A percentile compares a stretch with the other conserved stretches of the same genome.
Conservation (phyloP, 37 sponge, comb jelly and placozoan genomes). For the Haliclona indistincta region DNA sequence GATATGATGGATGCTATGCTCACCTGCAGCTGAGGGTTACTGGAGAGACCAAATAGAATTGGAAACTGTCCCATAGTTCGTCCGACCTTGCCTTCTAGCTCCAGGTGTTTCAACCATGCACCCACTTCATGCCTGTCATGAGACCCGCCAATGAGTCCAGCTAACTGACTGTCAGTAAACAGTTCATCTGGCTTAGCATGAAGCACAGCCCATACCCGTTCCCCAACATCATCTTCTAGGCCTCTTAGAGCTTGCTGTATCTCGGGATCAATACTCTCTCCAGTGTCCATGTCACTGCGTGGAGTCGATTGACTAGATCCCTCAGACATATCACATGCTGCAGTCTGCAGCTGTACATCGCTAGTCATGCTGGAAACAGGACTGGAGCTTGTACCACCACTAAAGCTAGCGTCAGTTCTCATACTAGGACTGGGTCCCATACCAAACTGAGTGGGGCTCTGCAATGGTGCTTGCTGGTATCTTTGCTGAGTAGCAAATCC, state of each 20-base stretch:
- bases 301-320: neutral
- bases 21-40: no score
- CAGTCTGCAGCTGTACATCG: neutral
- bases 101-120: neutral
- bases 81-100: conserved; percentile 1
- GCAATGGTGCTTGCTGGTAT: no score
- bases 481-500: no score
- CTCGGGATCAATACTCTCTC: no score
- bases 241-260: no score
- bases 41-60: neutral
- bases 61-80: neutral
- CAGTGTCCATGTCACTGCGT: no score
- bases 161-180: conserved; percentile 18
- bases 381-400: no score
- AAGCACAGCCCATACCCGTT: neutral
- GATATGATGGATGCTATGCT: no score
- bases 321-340: neutral
- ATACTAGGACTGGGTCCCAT: no score
- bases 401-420: no score
- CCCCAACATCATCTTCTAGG: no score
- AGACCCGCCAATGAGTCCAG: neutral
- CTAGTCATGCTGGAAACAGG: neutral
- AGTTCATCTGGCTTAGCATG: neutral
- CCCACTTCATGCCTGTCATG: conserved; percentile 8
- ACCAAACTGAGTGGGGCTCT: no score